Evolutionary conservation across 1,140 invertebrate species (phyloP).

Genomic region (Lycorma delicatula): DNA sequence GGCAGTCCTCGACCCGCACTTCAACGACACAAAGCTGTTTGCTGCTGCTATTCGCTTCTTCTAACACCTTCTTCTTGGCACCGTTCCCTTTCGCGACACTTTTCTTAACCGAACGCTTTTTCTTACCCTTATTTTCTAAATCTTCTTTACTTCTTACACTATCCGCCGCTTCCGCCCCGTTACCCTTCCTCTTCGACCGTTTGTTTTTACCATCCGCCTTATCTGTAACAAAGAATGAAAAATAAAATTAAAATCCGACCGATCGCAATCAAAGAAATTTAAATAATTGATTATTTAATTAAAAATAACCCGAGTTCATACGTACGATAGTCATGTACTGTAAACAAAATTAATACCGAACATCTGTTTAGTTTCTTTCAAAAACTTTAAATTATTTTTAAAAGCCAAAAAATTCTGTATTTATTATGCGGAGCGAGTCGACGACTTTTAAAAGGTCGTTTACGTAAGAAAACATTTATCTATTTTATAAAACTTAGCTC

Average conservation of each 20-base stretch:
- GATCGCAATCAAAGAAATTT: too few relatives aligned
- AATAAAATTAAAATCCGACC: neutral
- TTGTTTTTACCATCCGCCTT: constrained; percentile 17
- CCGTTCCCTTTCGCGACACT: neutral
- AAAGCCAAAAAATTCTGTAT: too few relatives aligned
- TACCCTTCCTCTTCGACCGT: constrained; percentile 13
- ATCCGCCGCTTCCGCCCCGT: constrained; percentile 5
- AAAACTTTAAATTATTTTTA: too few relatives aligned
- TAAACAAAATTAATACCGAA: too few relatives aligned
- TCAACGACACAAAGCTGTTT: constrained; percentile 32
- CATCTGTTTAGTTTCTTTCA: too few relatives aligned
- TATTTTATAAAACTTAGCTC: too few relatives aligned
- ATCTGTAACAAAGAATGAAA: constrained; percentile 27
- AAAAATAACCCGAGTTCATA: too few relatives aligned
- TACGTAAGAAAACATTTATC: too few relatives aligned
- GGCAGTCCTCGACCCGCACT: constrained; percentile 24
- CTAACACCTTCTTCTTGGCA: constrained; percentile 36
- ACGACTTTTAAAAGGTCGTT: too few relatives aligned
- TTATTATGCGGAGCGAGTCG: too few relatives aligned
- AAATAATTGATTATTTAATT: too few relatives aligned
- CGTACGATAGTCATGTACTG: too few relatives aligned
- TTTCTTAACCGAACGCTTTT: constrained; percentile 25
- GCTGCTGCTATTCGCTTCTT: constrained; percentile 37
- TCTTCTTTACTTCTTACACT: constrained; percentile 35
- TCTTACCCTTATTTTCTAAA: constrained; percentile 40